A percentile compares a stretch with the other conserved stretches of the same genome.
Evolutionary conservation across 2,888 invertebrate genomes (phyloP).

Genomic region (Psylliodes chrysocephalus): DNA sequence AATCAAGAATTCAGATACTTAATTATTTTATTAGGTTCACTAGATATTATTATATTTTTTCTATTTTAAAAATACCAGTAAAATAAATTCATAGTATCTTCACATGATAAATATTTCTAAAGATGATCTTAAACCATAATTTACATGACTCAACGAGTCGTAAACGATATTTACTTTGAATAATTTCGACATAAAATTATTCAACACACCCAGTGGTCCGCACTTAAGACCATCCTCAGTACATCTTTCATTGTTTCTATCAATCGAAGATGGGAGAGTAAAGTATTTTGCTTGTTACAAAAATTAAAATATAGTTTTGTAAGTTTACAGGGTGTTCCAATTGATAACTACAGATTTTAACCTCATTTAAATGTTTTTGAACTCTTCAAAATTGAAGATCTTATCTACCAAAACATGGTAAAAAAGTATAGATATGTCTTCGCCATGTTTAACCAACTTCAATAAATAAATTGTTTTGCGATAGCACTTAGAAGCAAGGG

Average conservation of each 20-base stretch:
- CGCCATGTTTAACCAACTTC: no score
- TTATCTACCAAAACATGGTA: no score
- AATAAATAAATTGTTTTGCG: no score
- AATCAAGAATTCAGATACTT: no score
- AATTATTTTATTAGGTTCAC: no score
- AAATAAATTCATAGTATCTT: background rate
- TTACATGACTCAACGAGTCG: slow-evolving; percentile 1
- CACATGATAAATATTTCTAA: slow-evolving; percentile 1
- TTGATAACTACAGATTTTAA: no score
- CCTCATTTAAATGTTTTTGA: no score
- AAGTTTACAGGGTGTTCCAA: background rate
- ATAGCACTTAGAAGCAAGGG: no score
- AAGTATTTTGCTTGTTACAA: slow-evolving; percentile 9
- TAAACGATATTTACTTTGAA: slow-evolving; percentile 24
- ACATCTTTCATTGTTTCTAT: slow-evolving; percentile 30
- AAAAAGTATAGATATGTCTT: no score
- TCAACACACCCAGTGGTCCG: slow-evolving; percentile 31
- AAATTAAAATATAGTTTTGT: slow-evolving; percentile 9
- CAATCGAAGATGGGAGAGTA: slow-evolving; percentile 21
- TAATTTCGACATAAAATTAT: slow-evolving; percentile 31
- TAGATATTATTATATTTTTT: no score
- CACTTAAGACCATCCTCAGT: slow-evolving; percentile 25
- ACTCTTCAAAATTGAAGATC: no score
- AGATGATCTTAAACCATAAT: background rate
- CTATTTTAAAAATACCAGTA: no score